These are phyloP conservation scores for Intellagama lesueurii DNA, from an alignment of 2,797 vertebrate genomes.

Conservation along the genomic window DNA sequence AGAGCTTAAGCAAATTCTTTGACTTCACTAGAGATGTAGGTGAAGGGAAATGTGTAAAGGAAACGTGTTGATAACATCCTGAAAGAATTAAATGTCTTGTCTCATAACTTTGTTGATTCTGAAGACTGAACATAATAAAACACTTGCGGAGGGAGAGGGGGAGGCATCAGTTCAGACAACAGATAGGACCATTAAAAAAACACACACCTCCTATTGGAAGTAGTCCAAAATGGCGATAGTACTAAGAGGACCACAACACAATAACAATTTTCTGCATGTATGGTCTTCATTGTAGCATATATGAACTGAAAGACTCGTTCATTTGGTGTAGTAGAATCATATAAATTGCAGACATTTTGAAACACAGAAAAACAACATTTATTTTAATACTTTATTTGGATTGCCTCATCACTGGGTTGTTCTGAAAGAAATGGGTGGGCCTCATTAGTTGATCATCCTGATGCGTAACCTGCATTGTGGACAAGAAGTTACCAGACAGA, in stretches of 20 bases:
- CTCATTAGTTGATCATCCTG: no score
- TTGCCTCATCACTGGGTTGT: neutral
- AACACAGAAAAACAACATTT: neutral
- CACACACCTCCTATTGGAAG: neutral
- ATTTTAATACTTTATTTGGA: neutral
- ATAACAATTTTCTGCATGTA: neutral
- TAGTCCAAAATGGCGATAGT: neutral
- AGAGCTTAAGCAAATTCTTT: constrained; percentile 15
- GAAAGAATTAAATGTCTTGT: constrained; percentile 40
- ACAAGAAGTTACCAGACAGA: no score
- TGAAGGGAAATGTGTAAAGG: constrained; percentile 19
- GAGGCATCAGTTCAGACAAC: constrained; percentile 6
- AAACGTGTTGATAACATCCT: neutral
- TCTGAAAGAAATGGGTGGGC: no score
- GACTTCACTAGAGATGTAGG: constrained; percentile 7
- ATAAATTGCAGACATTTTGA: neutral
- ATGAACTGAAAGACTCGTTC: no score
- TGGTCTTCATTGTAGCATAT: neutral
- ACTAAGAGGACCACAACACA: neutral
- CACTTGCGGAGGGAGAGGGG: neutral
- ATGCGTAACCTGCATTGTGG: no score
- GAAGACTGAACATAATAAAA: neutral
- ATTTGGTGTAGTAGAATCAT: neutral
- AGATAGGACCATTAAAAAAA: neutral
- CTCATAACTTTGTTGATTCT: neutral